Evolutionary conservation across 2,888 invertebrate genomes (phyloP), one percentile per base, ranked within the genome.

Genomic region (Apamea sordens): DNA sequence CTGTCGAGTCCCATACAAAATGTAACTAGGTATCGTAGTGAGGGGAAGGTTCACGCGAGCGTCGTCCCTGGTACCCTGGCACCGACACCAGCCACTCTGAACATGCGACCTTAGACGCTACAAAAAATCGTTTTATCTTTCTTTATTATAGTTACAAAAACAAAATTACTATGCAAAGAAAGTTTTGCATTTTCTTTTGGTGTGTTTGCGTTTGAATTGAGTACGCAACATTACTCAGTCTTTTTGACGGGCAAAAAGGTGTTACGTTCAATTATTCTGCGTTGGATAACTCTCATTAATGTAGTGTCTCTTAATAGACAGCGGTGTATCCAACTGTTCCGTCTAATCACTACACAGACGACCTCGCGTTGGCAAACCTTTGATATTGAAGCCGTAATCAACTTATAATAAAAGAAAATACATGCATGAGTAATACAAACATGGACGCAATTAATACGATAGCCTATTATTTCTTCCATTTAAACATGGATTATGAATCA

Each of bases 31-130:
- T 73, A 79, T 75, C 47, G 81, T 79, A 89, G 89, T 90, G 85
- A 91, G 92, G 91, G 90, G 83, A 89, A 86, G 84, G 88, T 93
- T 93, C 95, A 96, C 96, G 96, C 95, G 91, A 96, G 90, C 93
- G 84, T 92, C 86, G 93, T 92, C 93, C 95, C 94, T 94, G 95
- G 95, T 92, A 93, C 95, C 94, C 93, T 92, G 92, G 92, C 87
- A 94, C 94, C 92, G 92, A 92, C 92, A 89, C 75, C 80, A 83
- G 91, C 92, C 89, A 92, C 92, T 91, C 91, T 92, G 86, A 92
- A 93, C 96, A 96, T 95, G 96, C 96, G 95, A 96, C 94, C 93
- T 94, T 92, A 90, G 88, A 85, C 88, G 90, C 89, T 88, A 93
- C 94, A 93, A 94, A 94, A 93, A 92, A 86, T n/a, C 88, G 89